Conservation (phyloP, 2,888 invertebrate genomes). For the Choreutis nemorana region DNA sequence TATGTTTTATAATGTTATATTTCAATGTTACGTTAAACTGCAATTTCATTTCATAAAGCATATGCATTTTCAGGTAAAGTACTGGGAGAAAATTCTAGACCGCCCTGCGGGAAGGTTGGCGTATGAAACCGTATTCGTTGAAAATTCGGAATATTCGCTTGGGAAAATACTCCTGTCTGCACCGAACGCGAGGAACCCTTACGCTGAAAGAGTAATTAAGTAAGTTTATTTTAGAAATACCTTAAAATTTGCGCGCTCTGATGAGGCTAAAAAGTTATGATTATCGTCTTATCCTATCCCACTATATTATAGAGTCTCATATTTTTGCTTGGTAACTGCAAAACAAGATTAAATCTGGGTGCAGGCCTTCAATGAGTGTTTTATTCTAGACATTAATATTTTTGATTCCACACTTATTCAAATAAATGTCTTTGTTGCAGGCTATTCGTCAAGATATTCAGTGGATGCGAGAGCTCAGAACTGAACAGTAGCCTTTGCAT, state of each 20-base stretch:
- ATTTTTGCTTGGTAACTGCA: too few species aligned
- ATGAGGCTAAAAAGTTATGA: too few species aligned
- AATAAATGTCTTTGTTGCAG: constrained; percentile 19
- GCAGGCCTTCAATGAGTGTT: too few species aligned
- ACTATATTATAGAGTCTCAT: too few species aligned
- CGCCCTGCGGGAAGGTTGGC: constrained; percentile 83
- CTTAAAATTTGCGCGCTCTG: too few species aligned
- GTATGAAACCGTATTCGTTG: constrained; percentile 81
- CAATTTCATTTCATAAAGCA: too few species aligned
- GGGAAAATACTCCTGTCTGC: constrained; percentile 83
- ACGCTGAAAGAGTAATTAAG: constrained; percentile 79
- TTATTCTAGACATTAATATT: too few species aligned
- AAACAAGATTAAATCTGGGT: too few species aligned
- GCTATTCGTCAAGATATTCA: constrained; percentile 53
- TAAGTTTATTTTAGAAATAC: constrained; percentile 23
- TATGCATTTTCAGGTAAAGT: constrained; percentile 79
- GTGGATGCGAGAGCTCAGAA: constrained; percentile 43
- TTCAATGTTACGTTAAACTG: too few species aligned
- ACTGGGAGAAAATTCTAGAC: constrained; percentile 87
- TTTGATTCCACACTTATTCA: too few species aligned
- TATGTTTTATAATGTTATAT: too few species aligned
- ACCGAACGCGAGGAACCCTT: constrained; percentile 77
- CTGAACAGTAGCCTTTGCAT: constrained; percentile 39
- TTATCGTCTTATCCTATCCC: too few species aligned
- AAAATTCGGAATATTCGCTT: constrained; percentile 71